These are phyloP conservation scores for Halesus radiatus DNA, from an alignment of 1,140 invertebrate species.

Conservation along the genomic window DNA sequence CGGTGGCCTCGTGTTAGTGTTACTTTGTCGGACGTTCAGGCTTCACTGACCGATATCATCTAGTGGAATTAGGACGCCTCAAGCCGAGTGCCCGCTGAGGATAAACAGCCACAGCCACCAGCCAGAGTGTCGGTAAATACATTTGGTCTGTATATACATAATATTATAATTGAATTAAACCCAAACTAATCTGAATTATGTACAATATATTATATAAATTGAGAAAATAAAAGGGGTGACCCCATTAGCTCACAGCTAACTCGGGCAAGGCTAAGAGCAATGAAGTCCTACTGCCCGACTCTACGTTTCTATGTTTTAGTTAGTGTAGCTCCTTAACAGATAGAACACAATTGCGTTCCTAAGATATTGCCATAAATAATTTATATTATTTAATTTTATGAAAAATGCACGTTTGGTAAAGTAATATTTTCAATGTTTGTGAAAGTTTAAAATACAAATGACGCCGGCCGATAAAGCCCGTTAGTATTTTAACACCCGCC, in stretches of 20 bases:
- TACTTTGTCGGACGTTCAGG: too few species aligned
- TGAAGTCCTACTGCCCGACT: neutral
- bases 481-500: too few species aligned
- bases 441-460: too few species aligned
- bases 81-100: too few species aligned
- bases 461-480: too few species aligned
- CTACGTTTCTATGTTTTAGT: constrained; percentile 13
- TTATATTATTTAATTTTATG: neutral
- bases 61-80: too few species aligned
- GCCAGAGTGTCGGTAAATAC: neutral
- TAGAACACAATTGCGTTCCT: neutral
- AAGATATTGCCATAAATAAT: constrained; percentile 19
- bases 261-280: neutral
- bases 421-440: constrained; percentile 1
- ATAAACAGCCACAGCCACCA: too few species aligned
- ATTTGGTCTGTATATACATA: constrained; percentile 23
- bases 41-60: too few species aligned
- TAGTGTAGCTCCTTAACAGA: neutral
- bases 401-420: constrained; percentile 18
- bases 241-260: constrained; percentile 10
- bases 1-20: too few species aligned
- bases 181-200: constrained; percentile 11
- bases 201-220: constrained; percentile 13
- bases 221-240: constrained; percentile 6
- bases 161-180: constrained; percentile 17